Evolutionary conservation across 1,140 invertebrate species (phyloP), one percentile per base, ranked within the genome.

Genomic region (Ostrea edulis): DNA sequence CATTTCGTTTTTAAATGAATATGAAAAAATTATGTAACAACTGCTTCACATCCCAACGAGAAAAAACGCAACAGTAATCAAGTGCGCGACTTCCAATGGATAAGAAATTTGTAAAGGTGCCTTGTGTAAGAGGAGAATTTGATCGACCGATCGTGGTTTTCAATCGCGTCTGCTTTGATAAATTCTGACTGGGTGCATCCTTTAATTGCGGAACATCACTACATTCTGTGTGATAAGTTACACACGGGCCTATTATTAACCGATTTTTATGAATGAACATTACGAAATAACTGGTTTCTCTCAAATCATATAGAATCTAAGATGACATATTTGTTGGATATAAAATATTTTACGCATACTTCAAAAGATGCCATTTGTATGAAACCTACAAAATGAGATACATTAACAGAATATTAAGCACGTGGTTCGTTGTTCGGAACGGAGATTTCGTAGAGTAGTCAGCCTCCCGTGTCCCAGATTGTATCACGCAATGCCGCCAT

Each of bases 201-300:
- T 29, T 29, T 77, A 25, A 77, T 77, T 77, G 68, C 25, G 14
- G 25, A 25, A 25, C 25, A 29, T 77, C 68, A 77, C 25, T 77
- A 35, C 22, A 77, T 5, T 12, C 68, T 35, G 22, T 77, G 68
- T 77, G 68, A 77, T 77, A 14, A 77, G 29, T 77, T 14, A 77
- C 29, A 77, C 68, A 77, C 12, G 29, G 68, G 25, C 25, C 68
- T 35, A 77, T 77, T 77, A 77, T 77, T 77, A 77, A 77, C 68
- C 68, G 68, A 77, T 77, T 29, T 77, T 77, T 77, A 77, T 77
- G 68, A 77, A 77, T 77, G 68, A 77, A 77, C 25, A 77, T 77
- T 77, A 25, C 68, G 25, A 77, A 25, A 77, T 77, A 77, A 77
- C 22, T 29, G 25, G 22, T 29, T 35, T 77, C 25, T 77, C 14